phyloP scores from a whole-genome alignment of 2,113 vertebrate genomes.

The Peromyscus polionotus region DNA sequence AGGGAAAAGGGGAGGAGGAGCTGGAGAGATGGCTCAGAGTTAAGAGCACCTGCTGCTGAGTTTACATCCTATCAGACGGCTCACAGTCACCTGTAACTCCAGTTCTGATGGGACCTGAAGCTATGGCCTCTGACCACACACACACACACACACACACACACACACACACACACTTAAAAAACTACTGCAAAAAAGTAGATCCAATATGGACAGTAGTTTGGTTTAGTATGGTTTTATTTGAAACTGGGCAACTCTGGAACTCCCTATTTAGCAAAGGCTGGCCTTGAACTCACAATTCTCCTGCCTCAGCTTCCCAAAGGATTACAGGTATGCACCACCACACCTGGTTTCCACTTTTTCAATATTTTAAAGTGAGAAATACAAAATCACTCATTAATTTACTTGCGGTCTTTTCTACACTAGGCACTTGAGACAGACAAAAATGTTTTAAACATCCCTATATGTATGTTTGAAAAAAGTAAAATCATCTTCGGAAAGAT shows the following conservation, averaged over 20 bases:
- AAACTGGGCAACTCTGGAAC: not conserved
- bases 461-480: constrained; percentile 29
- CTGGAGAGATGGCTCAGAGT: not conserved
- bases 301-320: not conserved
- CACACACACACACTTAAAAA: not conserved
- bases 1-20: not conserved
- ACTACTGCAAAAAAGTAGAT: not conserved
- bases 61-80: not conserved
- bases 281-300: not conserved
- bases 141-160: too few relatives aligned
- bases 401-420: constrained; percentile 15
- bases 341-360: not conserved
- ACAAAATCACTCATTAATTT: constrained; percentile 51
- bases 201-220: not conserved
- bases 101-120: not conserved
- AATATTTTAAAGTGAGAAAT: constrained; percentile 60
- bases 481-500: constrained; percentile 44
- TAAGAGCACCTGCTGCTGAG: not conserved
- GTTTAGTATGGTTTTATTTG: not conserved
- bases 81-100: not conserved
- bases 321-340: not conserved
- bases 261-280: not conserved
- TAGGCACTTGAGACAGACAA: not conserved
- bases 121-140: not conserved
- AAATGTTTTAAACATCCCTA: not conserved